Percentiles rank a stretch among this genome's conserved stretches.
phyloP scores from a whole-genome alignment of 2,888 invertebrate genomes.

The Augochlorella aurata region DNA sequence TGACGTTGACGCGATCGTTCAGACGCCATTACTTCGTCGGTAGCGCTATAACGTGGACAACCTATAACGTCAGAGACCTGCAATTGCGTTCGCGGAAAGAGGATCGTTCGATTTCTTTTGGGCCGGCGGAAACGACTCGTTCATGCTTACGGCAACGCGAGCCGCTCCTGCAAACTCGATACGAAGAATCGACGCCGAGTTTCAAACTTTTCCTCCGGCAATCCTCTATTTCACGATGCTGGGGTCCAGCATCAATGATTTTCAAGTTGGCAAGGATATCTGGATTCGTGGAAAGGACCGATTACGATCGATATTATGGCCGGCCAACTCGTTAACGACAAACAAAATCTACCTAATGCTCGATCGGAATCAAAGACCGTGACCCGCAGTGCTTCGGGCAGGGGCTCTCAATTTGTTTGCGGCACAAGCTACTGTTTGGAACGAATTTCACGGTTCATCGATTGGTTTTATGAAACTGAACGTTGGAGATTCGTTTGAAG shows the following conservation, averaged over 20 bases:
- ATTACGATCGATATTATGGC: neutral
- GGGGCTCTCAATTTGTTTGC: neutral
- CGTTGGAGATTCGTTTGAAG: neutral
- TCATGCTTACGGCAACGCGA: neutral
- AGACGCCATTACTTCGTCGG: conserved; percentile 70
- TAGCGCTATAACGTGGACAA: conserved; percentile 58
- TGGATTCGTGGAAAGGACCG: neutral
- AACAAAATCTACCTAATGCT: neutral
- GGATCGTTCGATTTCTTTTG: neutral
- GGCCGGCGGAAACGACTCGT: neutral
- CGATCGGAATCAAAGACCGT: conserved; percentile 2
- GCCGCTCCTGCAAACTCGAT: neutral
- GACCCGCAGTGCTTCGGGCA: conserved; percentile 1
- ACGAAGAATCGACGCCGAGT: neutral
- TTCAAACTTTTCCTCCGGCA: neutral
- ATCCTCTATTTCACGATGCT: neutral
- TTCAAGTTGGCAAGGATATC: neutral
- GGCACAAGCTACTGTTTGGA: too few species aligned
- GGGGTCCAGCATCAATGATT: neutral
- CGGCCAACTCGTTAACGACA: neutral
- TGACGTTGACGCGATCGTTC: conserved; percentile 63
- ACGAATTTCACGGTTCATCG: neutral
- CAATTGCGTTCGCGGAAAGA: conserved; percentile 7
- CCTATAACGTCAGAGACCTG: neutral
- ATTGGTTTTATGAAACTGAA: neutral